These are phyloP conservation scores for Cyprichromis sp. DNA, from an alignment of 2,113 vertebrate species.

Conservation along the genomic window DNA sequence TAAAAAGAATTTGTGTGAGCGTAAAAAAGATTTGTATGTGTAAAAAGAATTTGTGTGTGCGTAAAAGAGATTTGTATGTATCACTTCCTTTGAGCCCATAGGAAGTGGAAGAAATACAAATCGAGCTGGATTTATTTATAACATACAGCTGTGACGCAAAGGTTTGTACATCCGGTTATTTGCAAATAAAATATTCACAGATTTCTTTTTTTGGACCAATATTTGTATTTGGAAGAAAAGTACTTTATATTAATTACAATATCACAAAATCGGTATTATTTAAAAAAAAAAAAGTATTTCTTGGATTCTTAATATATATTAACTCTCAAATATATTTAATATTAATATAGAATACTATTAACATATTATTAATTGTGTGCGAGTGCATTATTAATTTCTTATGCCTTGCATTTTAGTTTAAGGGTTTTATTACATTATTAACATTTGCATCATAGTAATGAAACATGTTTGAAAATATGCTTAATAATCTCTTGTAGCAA, in stretches of 20 bases:
- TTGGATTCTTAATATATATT: background rate
- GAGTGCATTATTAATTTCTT: background rate
- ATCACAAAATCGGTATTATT: background rate
- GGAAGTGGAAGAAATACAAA: background rate
- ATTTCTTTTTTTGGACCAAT: background rate
- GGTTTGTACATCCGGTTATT: background rate
- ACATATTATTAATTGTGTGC: background rate
- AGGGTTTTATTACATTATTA: background rate
- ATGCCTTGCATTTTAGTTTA: background rate
- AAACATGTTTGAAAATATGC: background rate
- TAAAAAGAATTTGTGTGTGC: rapidly evolving
- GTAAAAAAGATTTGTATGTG: background rate
- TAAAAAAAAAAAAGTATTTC: background rate
- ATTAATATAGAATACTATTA: background rate
- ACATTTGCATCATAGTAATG: background rate
- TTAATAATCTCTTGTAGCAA: background rate
- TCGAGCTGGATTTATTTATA: background rate
- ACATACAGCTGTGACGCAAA: background rate
- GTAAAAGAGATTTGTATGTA: too few species aligned
- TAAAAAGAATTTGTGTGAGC: rapidly evolving
- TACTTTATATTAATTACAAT: background rate
- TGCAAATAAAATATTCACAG: background rate
- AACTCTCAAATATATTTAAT: background rate
- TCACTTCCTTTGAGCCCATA: too few species aligned
- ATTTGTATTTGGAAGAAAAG: background rate